Evolutionary conservation across 2,113 vertebrate species (phyloP).

Genomic region (Nothobranchius kuhntae): DNA sequence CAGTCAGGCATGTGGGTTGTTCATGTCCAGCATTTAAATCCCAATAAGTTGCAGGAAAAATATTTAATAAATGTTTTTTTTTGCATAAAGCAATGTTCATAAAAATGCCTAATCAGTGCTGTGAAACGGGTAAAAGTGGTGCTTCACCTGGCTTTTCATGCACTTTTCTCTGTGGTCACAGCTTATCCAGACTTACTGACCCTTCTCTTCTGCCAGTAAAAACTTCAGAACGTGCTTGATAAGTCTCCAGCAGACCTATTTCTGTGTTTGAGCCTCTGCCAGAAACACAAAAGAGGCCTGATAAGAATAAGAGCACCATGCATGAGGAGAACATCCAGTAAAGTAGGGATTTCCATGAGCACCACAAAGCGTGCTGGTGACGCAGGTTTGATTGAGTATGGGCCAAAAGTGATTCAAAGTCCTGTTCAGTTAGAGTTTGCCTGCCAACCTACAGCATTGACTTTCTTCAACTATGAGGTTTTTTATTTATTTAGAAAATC

Average conservation of each 20-base stretch:
- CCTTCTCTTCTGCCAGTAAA: conserved; percentile 34
- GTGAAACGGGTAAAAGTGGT: too few relatives aligned
- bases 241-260: conserved; percentile 26
- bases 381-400: conserved; percentile 11
- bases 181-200: conserved; percentile 10
- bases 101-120: neutral
- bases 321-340: conserved; percentile 25
- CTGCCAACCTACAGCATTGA: too few relatives aligned
- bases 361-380: conserved; percentile 29
- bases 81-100: neutral
- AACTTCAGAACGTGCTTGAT: conserved; percentile 33
- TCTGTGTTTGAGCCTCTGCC: conserved; percentile 51
- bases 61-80: neutral
- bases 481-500: too few relatives aligned
- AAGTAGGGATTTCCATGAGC: conserved; percentile 45
- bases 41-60: neutral
- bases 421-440: too few relatives aligned
- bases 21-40: neutral
- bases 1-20: conserved; percentile 29
- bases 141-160: neutral
- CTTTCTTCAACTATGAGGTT: too few relatives aligned
- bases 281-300: conserved; percentile 48
- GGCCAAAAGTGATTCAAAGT: neutral
- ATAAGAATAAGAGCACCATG: conserved; percentile 38
- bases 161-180: neutral